Base-by-base conservation (phyloP, 2,888 invertebrate genomes). In the Leucania comma region DNA sequence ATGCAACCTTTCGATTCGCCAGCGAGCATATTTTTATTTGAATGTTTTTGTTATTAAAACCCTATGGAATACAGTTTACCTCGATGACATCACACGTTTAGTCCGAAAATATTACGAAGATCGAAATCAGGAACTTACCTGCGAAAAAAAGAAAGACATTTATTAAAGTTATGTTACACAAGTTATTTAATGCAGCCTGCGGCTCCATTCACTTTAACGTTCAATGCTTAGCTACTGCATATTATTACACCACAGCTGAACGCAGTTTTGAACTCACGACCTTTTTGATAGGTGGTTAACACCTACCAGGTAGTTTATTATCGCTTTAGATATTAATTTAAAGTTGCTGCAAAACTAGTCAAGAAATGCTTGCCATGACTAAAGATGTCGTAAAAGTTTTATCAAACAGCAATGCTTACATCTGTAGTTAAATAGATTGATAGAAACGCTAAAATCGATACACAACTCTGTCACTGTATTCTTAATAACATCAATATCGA, bases 81-180 rank as follows among this genome's bases (percentile, higher is more conserved):
- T n/a, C 46, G 24, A 51, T 10, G 6, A 22, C 2, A 54, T n/a
- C 61, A 65, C 63, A 81, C 63, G 17, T 42, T 17, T 20, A 42
- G 42, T 17, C 17, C 17, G 29, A 42, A 35, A 50, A 22, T 22
- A 60, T 35, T 10, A 24, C 32, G 42, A 53, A 68, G 24, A 72
- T 61, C 50, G 9, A 68, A 63, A 72, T 58, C 74, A 17, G 74
- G 68, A 85, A 84, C 84, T 84, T 84, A 84, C 92, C 91, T 92
- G 91, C 50, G 46, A 89, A 91, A 84, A 91, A 84, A 72, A 84
- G 56, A 68, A 73, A 53, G 50, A 62, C 17, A 46, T 46, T 75
- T 54, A 75, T 78, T 53, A 79, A 73, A 65, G 2, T 26, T 32
- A 46, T 26, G 64, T 72, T 65, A 63, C 57, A 59, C 54, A 63